Percentiles rank a stretch among this genome's conserved stretches.
Conservation (phyloP, 1,140 invertebrate genomes). For the Gonioctena quinquepunctata region DNA sequence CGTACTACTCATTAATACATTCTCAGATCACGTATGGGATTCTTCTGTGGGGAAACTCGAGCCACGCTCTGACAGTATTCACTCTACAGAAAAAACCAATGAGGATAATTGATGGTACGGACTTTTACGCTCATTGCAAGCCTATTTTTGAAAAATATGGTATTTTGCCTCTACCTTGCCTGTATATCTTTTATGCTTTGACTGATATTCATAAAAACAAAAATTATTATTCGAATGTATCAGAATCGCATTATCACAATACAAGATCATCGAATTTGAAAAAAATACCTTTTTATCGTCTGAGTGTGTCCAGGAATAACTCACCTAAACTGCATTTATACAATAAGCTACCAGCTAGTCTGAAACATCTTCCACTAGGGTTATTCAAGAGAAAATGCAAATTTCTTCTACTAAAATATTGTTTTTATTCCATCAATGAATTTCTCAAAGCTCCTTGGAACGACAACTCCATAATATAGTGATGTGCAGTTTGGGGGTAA, state of each 20-base stretch:
- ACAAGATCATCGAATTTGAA: not conserved
- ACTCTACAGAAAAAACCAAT: no score
- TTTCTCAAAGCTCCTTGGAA: not conserved
- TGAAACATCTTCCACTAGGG: not conserved
- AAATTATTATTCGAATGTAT: no score
- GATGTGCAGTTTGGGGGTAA: not conserved
- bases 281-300: not conserved
- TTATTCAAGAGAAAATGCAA: conserved; percentile 5
- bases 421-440: not conserved
- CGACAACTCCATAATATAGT: not conserved
- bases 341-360: not conserved
- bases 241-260: not conserved
- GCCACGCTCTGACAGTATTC: no score
- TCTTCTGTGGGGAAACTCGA: no score
- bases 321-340: conserved; percentile 4
- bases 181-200: not conserved
- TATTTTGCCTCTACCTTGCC: no score
- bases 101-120: no score
- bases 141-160: no score
- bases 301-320: not conserved
- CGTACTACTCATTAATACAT: no score
- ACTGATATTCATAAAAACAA: not conserved
- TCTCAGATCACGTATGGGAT: no score
- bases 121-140: no score
- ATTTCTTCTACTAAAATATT: not conserved